These are phyloP conservation scores for Anhinga rufa DNA, from an alignment of 2,113 vertebrate genomes.

Conservation along the genomic window DNA sequence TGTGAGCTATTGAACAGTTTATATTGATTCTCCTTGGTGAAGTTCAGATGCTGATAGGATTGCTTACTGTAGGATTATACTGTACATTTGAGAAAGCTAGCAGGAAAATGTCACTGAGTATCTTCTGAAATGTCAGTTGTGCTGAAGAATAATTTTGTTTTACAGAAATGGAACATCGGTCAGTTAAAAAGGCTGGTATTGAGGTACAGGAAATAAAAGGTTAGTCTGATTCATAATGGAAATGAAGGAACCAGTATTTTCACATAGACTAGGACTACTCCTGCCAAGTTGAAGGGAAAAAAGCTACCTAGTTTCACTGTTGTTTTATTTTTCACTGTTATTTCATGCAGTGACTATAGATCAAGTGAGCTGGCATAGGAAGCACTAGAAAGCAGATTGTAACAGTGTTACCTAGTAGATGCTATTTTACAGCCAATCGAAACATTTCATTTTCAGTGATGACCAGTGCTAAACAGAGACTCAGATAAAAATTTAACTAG, in stretches of 20 bases:
- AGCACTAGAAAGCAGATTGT: background rate
- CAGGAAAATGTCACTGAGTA: slow-evolving; percentile 9
- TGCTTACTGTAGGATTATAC: background rate
- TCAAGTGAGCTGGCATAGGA: background rate
- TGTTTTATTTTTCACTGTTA: background rate
- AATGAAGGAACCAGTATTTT: slow-evolving; percentile 19
- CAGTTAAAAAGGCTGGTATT: slow-evolving; percentile 96
- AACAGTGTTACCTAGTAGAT: background rate
- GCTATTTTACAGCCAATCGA: background rate
- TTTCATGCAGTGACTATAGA: background rate
- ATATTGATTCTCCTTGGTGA: background rate
- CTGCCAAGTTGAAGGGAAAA: background rate
- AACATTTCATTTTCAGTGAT: background rate
- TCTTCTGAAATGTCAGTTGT: slow-evolving; percentile 32
- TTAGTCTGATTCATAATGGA: slow-evolving; percentile 61
- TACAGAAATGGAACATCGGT: slow-evolving; percentile 90
- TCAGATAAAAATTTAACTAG: background rate
- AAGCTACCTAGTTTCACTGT: background rate
- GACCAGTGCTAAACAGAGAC: background rate
- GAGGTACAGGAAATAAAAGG: slow-evolving; percentile 90
- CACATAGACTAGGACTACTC: background rate
- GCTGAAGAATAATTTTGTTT: slow-evolving; percentile 54
- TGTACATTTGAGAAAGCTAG: background rate
- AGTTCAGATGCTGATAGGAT: background rate
- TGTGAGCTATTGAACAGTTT: background rate